Evolutionary conservation across 2,113 vertebrate genomes (phyloP).

Genomic region (Salvelinus namaycush): DNA sequence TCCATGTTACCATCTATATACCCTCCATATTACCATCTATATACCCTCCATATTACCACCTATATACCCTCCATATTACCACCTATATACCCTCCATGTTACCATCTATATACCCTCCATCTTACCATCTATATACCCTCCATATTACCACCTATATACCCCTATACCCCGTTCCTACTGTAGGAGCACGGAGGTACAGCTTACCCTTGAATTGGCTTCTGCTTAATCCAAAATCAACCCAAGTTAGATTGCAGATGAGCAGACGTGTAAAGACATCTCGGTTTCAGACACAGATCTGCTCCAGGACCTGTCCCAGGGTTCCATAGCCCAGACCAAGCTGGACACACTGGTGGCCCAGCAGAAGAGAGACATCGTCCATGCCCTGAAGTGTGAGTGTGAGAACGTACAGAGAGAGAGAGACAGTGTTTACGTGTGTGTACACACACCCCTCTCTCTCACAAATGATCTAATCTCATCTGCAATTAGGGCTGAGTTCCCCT

Average conservation of each 20-base stretch:
- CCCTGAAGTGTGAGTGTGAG: slow-evolving; percentile 82
- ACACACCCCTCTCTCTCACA: slow-evolving; percentile 4
- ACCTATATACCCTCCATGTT: background rate
- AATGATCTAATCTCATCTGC: slow-evolving; percentile 55
- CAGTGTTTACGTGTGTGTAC: background rate
- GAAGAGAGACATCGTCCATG: slow-evolving; percentile 78
- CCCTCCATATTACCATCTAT: background rate
- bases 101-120: background rate
- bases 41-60: background rate
- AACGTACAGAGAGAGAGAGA: slow-evolving; percentile 3
- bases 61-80: background rate
- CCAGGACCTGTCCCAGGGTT: slow-evolving; percentile 81
- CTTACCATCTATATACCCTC: background rate
- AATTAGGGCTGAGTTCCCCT: slow-evolving; percentile 44
- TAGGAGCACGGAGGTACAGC: background rate
- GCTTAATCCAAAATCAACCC: background rate
- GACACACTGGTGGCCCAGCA: slow-evolving; percentile 77
- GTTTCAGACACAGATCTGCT: slow-evolving; percentile 80
- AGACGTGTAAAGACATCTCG: background rate
- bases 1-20: background rate
- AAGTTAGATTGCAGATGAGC: background rate
- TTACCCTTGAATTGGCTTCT: background rate
- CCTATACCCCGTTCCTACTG: background rate
- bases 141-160: background rate
- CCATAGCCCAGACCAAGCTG: slow-evolving; percentile 79